Conservation (phyloP, 2,797 vertebrate genomes). For the Phataginus tricuspis region DNA sequence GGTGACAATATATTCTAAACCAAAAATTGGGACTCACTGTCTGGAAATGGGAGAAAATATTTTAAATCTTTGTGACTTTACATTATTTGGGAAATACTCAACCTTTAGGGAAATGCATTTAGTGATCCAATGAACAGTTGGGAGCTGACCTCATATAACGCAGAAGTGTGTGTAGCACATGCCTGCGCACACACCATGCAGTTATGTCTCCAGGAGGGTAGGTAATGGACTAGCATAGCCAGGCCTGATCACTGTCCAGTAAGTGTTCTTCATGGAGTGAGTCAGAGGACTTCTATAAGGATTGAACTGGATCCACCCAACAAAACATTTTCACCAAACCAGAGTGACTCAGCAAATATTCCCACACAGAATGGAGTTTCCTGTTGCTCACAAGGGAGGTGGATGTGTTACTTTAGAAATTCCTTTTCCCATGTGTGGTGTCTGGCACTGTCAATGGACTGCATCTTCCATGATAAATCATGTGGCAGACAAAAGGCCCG, state of each 20-base stretch:
- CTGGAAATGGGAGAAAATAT: conserved; percentile 24
- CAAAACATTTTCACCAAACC: conserved; percentile 23
- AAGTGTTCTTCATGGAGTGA: background rate
- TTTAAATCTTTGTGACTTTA: background rate
- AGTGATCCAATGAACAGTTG: background rate
- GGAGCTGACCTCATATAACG: background rate
- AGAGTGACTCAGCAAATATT: conserved; percentile 30
- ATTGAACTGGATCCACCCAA: background rate
- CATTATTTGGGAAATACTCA: background rate
- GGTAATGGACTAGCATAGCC: background rate
- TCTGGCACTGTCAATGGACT: background rate
- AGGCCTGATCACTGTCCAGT: background rate
- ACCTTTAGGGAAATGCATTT: background rate
- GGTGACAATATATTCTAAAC: background rate
- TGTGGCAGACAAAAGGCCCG: background rate
- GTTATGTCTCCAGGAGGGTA: background rate
- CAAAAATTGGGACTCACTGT: background rate
- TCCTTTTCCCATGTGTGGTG: background rate
- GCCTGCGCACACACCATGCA: background rate
- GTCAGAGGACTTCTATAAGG: background rate
- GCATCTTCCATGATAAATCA: conserved; percentile 39
- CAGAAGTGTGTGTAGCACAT: background rate
- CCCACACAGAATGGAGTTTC: background rate
- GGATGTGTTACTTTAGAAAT: conserved; percentile 46
- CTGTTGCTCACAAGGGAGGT: background rate